A percentile compares a stretch with the other conserved stretches of the same genome.
phyloP scores from a whole-genome alignment of 2,113 vertebrate genomes.

The Calypte anna region DNA sequence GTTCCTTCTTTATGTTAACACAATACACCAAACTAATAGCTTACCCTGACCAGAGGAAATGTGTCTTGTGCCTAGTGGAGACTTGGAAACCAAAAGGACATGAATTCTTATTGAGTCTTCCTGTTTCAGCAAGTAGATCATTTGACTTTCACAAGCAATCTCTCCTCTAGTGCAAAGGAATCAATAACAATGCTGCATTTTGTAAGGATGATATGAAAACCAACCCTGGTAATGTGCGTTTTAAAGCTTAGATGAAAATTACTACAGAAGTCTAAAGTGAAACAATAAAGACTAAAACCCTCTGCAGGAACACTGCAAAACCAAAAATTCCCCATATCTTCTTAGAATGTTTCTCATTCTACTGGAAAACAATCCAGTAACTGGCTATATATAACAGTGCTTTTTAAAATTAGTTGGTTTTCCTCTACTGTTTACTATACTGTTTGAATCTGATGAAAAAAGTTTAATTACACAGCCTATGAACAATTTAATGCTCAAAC shows the following conservation, averaged over 20 bases:
- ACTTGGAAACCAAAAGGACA: neutral
- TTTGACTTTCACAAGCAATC: neutral
- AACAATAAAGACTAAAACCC: neutral
- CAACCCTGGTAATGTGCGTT: neutral
- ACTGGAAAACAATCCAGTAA: neutral
- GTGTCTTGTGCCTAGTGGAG: neutral
- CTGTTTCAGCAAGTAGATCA: neutral
- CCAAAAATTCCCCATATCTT: neutral
- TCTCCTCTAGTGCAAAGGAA: neutral
- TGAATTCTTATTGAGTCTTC: slow-evolving; percentile 30
- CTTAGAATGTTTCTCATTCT: neutral
- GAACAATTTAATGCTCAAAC: neutral
- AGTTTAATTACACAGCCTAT: neutral
- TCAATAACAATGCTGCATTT: neutral
- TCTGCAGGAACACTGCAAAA: neutral
- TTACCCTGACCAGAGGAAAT: neutral
- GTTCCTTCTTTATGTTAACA: slow-evolving; percentile 27
- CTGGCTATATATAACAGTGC: neutral
- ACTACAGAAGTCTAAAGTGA: neutral
- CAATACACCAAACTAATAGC: neutral
- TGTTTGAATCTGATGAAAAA: neutral
- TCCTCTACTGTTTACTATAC: neutral
- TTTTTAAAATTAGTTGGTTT: neutral
- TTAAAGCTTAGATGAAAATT: neutral
- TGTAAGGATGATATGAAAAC: neutral